phyloP scores from a whole-genome alignment of 2,797 vertebrate genomes.

The Poeciliopsis presidionis region DNA sequence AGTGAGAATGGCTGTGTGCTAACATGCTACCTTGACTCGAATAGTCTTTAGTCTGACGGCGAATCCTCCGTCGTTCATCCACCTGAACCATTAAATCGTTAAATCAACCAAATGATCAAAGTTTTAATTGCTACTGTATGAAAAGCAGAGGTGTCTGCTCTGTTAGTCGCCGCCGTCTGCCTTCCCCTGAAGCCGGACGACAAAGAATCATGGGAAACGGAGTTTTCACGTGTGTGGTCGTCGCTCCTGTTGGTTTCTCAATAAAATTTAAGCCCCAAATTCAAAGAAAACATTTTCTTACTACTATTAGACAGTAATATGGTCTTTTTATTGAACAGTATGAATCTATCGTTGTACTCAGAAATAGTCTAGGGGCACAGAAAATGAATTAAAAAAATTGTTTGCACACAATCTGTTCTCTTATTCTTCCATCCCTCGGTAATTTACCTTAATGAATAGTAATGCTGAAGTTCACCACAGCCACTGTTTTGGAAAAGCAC shows the following conservation, averaged over 20 bases:
- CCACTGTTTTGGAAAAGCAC: not conserved
- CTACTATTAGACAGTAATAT: not conserved
- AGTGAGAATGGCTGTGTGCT: constrained; percentile 1
- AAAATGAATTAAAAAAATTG: not conserved
- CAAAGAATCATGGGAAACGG: constrained; percentile 69
- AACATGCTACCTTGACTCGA: constrained; percentile 47
- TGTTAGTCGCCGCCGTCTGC: constrained; percentile 80
- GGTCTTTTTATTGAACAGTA: not conserved
- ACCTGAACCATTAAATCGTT: not conserved
- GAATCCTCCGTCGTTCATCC: constrained; percentile 4
- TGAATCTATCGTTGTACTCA: not conserved
- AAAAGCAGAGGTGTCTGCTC: constrained; percentile 67
- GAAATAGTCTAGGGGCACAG: not conserved
- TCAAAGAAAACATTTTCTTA: not conserved
- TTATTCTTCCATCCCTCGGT: not conserved
- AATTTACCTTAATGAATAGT: not conserved
- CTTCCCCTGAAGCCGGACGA: constrained; percentile 52
- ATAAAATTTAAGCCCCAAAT: not conserved
- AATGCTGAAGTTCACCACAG: not conserved
- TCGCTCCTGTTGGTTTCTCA: not conserved
- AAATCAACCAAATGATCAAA: constrained; percentile 6
- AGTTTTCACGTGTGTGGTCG: not conserved
- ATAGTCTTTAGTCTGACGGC: not conserved
- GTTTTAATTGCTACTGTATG: constrained; percentile 35
- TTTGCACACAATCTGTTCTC: not conserved